Evolutionary conservation across 2,888 invertebrate species (phyloP), one percentile per base, ranked within the genome.

Genomic region (Catocala nupta): DNA sequence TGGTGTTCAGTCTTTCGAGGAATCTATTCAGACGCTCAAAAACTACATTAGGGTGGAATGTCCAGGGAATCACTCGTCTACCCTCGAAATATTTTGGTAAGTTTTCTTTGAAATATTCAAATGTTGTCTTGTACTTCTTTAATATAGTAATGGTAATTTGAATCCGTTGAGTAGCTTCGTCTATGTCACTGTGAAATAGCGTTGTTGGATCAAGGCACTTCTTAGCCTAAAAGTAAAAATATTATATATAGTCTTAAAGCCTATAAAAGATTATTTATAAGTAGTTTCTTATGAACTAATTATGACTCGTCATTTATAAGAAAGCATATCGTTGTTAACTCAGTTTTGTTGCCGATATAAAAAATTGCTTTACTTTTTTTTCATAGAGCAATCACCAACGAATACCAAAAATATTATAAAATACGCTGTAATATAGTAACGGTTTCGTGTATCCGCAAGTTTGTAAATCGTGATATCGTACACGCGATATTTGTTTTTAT

Each of bases 121-220:
- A 97, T 3, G 96, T 94, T 48, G 88, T 90, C 52, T 95, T 92
- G 83, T 96, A 96, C 70, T 95, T 95, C 82, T 96, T 96, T 0
- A 96, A 80, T 58, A 96, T 96, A 71, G 95, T 94, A 71, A 96
- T 95, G n/a, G 96, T 96, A 5, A 95, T 80, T 70, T 95, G 95
- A 10, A 99, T 97, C 68, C 98, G 96, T 86, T 96, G 97, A 86
- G 97, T 96, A 0, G 98, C 98, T 93, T 99, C 99, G 83, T 98
- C 98, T 48, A 98, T 97, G 79, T 99, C 99, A 75, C 98, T 98
- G 86, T 99, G 99, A 85, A 99, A 99, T 65, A 99, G 95, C 0
- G 99, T 98, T 4, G 97, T 96, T 0, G 99, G 98, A 83, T 99
- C 99, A 75, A 99, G 94, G 89, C 97, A 99, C 80, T 96, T 96